These are phyloP conservation scores for Lacanobia oleracea DNA, from an alignment of 2,888 invertebrate genomes.

Conservation along the genomic window DNA sequence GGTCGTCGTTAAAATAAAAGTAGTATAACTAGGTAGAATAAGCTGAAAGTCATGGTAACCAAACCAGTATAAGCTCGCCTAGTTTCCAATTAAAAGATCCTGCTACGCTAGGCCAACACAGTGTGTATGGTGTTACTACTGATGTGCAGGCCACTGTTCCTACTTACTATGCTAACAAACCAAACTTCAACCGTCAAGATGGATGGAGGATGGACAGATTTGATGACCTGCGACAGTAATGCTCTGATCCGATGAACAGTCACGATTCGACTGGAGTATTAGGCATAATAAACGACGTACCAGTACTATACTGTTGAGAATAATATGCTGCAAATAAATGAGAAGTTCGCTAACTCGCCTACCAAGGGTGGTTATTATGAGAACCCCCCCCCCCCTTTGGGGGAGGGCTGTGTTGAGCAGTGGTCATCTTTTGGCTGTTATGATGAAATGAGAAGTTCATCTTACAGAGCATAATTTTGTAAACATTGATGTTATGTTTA, in stretches of 20 bases:
- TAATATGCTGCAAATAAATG: constrained; percentile 12
- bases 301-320: not conserved
- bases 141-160: not conserved
- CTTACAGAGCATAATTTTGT: not conserved
- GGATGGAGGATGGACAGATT: constrained; percentile 34
- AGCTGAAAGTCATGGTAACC: not conserved
- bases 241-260: constrained; percentile 48
- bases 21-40: not conserved
- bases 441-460: too few relatives aligned
- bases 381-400: too few relatives aligned
- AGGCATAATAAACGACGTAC: not conserved
- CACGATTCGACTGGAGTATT: constrained; percentile 46
- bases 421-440: too few relatives aligned
- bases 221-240: constrained; percentile 50
- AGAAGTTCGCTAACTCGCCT: too few relatives aligned
- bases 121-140: not conserved
- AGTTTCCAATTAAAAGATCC: not conserved
- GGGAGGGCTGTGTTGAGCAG: too few relatives aligned
- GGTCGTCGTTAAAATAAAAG: too few relatives aligned
- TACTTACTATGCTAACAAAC: constrained; percentile 7
- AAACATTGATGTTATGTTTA: not conserved
- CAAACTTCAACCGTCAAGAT: constrained; percentile 20
- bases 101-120: not conserved
- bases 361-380: too few relatives aligned
- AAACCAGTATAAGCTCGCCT: not conserved